These are phyloP conservation scores for Rhynchotus rufescens DNA, from an alignment of 2,797 vertebrate species.

Conservation along the genomic window DNA sequence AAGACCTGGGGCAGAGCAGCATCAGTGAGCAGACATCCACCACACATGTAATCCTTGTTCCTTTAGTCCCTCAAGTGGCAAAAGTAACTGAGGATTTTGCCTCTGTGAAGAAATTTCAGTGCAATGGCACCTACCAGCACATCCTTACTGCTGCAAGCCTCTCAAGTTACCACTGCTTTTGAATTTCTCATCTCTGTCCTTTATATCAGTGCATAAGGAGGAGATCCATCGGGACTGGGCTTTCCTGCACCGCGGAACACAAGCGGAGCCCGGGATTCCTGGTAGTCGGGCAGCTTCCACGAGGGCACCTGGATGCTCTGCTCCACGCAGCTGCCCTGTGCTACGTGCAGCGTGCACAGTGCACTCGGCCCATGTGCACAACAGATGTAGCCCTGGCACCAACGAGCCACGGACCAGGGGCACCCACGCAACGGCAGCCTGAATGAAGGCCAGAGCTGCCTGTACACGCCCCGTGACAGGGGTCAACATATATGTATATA, in stretches of 20 bases:
- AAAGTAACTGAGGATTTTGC: background rate
- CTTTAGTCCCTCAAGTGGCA: background rate
- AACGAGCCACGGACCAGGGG: background rate
- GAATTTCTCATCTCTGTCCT: background rate
- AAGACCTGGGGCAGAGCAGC: background rate
- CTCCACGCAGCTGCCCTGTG: background rate
- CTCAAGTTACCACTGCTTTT: background rate
- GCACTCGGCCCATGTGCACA: background rate
- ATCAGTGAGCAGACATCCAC: background rate
- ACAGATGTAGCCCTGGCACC: background rate
- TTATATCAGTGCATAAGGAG: background rate
- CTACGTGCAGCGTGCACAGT: background rate
- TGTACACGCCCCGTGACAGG: rapidly evolving
- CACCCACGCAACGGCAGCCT: rapidly evolving
- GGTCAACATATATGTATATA: background rate
- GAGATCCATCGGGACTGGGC: rapidly evolving
- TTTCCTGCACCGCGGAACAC: background rate
- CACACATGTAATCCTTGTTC: background rate
- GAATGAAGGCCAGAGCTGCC: rapidly evolving
- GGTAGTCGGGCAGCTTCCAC: background rate
- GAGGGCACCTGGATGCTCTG: background rate
- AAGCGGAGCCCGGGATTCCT: background rate
- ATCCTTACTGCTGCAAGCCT: background rate
- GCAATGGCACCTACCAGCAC: background rate
- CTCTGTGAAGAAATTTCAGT: background rate